Percentiles rank a stretch among this genome's conserved stretches.
These are phyloP conservation scores for Epinotia brunnichana DNA, from an alignment of 2,888 invertebrate species.

Conservation along the genomic window DNA sequence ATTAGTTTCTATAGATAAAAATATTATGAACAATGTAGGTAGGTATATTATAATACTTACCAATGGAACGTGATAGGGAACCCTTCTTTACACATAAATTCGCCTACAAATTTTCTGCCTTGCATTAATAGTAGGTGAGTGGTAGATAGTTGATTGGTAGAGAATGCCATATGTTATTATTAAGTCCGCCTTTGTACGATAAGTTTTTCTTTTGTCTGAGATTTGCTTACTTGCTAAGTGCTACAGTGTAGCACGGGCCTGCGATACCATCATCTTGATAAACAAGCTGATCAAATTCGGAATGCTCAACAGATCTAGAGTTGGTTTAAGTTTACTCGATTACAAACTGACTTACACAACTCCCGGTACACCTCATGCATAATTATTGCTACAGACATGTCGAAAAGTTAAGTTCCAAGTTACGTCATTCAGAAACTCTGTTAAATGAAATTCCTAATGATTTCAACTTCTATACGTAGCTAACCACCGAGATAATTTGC, in stretches of 20 bases:
- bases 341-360: background rate
- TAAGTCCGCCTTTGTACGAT: too few relatives aligned
- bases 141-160: background rate
- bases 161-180: too few relatives aligned
- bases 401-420: slow-evolving; percentile 56
- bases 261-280: background rate
- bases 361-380: background rate
- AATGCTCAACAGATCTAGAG: background rate
- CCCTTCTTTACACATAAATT: background rate
- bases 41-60: background rate
- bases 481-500: slow-evolving; percentile 43
- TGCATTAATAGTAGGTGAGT: too few relatives aligned
- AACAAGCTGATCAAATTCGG: background rate
- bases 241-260: background rate
- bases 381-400: slow-evolving; percentile 53
- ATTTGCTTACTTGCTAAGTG: background rate
- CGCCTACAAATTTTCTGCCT: background rate
- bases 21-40: too few relatives aligned
- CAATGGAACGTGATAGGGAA: background rate
- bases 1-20: background rate
- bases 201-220: background rate
- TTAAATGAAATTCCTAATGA: slow-evolving; percentile 56
- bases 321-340: background rate
- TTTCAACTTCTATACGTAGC: slow-evolving; percentile 42
- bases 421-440: slow-evolving; percentile 53